These are phyloP conservation scores for Andrena hattorfiana DNA, from an alignment of 2,888 invertebrate genomes.

Conservation along the genomic window DNA sequence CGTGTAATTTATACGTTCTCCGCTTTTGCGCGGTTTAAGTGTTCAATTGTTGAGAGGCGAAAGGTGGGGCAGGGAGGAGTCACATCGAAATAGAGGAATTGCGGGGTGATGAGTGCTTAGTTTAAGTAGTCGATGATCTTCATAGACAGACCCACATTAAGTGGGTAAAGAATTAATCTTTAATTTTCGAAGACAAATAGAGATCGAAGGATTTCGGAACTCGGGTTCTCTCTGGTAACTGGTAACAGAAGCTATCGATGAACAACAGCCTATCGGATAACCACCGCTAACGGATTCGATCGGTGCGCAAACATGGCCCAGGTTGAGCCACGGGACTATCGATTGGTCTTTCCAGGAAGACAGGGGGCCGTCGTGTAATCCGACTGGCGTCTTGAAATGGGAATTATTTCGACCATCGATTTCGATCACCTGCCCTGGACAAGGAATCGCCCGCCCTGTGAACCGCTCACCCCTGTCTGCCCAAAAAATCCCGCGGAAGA, in stretches of 20 bases:
- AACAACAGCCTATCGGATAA: constrained; percentile 21
- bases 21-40: background rate
- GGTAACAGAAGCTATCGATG: constrained; percentile 39
- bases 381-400: constrained; percentile 72
- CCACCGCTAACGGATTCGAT: constrained; percentile 71
- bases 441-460: constrained; percentile 40
- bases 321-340: constrained; percentile 69
- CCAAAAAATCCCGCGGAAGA: constrained; percentile 38
- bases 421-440: constrained; percentile 69
- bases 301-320: constrained; percentile 61
- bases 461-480: constrained; percentile 18
- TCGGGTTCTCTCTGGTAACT: no score
- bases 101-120: no score
- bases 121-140: background rate
- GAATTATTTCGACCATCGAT: constrained; percentile 77
- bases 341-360: constrained; percentile 75
- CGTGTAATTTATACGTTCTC: background rate
- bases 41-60: no score
- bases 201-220: no score
- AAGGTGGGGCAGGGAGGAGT: no score
- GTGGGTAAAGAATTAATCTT: no score
- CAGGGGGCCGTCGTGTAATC: constrained; percentile 72
- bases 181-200: background rate
- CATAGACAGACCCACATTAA: background rate
- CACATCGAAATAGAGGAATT: no score